Conservation (phyloP, 2,113 vertebrate genomes). For the Macquaria australasica region DNA sequence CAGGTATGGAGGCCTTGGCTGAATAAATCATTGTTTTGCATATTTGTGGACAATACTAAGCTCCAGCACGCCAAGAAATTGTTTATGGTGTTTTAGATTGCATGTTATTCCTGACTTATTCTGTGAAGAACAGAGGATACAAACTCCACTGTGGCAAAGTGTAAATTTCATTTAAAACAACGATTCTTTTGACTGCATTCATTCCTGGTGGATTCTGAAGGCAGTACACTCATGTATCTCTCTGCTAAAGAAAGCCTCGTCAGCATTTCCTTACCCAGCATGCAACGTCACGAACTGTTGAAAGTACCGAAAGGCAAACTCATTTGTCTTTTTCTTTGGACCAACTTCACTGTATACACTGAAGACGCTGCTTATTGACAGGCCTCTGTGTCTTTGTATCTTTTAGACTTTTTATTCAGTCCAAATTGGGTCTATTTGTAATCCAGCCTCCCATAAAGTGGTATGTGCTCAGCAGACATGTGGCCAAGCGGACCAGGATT, state of each 20-base stretch:
- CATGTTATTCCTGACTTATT: conserved; percentile 19
- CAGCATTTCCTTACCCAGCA: conserved; percentile 17
- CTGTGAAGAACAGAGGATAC: conserved; percentile 24
- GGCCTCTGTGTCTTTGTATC: neutral
- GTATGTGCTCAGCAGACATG: neutral
- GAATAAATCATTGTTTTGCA: conserved; percentile 61
- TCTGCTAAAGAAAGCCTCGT: neutral
- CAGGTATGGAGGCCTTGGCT: conserved; percentile 27
- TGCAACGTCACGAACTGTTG: neutral
- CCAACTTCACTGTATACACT: neutral
- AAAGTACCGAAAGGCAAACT: neutral
- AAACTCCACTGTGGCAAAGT: conserved; percentile 22
- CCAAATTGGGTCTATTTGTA: conserved; percentile 7
- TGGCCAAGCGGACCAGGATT: neutral
- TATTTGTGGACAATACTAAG: conserved; percentile 60
- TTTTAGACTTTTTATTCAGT: conserved; percentile 22
- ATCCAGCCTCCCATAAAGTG: neutral
- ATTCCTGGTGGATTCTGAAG: conserved; percentile 8
- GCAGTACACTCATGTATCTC: neutral
- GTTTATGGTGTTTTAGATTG: conserved; percentile 65
- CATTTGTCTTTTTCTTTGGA: conserved; percentile 10
- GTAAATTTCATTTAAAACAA: conserved; percentile 40
- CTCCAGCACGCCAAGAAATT: conserved; percentile 50
- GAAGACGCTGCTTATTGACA: conserved; percentile 18
- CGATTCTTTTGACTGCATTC: conserved; percentile 5